phyloP scores from a whole-genome alignment of 2,797 vertebrate genomes.

The Neosilurus mollespiculum region DNA sequence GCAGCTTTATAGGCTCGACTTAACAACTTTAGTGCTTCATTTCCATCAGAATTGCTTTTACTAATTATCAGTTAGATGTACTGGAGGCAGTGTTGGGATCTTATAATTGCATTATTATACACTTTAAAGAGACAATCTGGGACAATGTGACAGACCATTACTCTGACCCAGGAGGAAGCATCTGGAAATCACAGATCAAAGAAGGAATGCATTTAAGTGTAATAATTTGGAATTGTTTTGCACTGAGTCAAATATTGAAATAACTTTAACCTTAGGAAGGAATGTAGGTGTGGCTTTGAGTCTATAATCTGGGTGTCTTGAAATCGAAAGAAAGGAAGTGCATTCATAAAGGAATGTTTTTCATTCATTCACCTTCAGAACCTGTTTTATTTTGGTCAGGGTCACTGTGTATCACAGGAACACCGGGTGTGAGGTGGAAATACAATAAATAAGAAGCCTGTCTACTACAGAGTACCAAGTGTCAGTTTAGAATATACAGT shows the following conservation, averaged over 20 bases:
- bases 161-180: neutral
- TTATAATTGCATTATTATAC: neutral
- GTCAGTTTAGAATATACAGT: neutral
- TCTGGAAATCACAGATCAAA: constrained; percentile 14
- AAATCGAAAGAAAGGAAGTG: neutral
- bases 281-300: neutral
- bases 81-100: neutral
- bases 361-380: neutral
- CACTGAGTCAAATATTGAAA: neutral
- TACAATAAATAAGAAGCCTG: neutral
- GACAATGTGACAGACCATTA: neutral
- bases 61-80: neutral
- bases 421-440: neutral
- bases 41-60: constrained; percentile 1
- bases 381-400: neutral
- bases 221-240: constrained; percentile 14
- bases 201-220: neutral
- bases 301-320: neutral
- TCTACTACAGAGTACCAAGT: neutral
- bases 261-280: neutral
- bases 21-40: neutral
- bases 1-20: neutral
- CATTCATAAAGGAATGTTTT: too few relatives aligned
- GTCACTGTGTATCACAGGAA: neutral
- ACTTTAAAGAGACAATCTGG: constrained; percentile 6